A percentile compares a stretch with the other conserved stretches of the same genome.
Conservation (phyloP, 2,113 vertebrate species). For the Emberiza fucata region DNA sequence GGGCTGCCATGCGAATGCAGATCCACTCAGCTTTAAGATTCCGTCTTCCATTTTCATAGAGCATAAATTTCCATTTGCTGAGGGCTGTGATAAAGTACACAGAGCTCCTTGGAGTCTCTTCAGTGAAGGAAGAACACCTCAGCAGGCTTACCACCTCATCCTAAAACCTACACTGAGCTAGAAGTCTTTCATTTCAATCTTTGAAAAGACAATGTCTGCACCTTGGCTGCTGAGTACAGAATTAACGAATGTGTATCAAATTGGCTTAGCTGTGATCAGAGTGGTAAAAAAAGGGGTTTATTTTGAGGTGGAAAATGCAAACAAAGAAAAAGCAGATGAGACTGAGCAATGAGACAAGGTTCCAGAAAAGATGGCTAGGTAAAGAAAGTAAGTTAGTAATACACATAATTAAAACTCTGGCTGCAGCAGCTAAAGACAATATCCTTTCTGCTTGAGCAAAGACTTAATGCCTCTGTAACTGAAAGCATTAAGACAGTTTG, state of each 20-base stretch:
- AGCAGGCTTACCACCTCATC: background rate
- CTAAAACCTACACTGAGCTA: background rate
- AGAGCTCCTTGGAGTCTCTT: background rate
- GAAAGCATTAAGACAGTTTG: conserved; percentile 3
- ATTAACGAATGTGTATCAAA: background rate
- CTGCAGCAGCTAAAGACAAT: conserved; percentile 35
- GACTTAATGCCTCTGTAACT: conserved; percentile 11
- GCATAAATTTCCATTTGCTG: background rate
- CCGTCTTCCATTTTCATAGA: background rate
- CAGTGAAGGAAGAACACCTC: background rate
- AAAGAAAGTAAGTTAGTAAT: conserved; percentile 34
- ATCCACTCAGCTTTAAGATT: background rate
- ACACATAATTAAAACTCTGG: background rate
- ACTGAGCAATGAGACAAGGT: conserved; percentile 14
- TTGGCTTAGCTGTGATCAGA: conserved; percentile 5
- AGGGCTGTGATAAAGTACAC: background rate
- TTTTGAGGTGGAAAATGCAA: conserved; percentile 30
- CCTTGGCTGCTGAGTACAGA: background rate
- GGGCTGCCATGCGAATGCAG: background rate
- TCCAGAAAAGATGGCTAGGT: conserved; percentile 58
- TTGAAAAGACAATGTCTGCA: background rate
- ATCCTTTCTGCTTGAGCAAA: conserved; percentile 6
- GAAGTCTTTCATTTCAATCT: background rate
- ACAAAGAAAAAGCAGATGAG: conserved; percentile 59
- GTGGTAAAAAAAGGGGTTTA: background rate